Base-by-base conservation (phyloP, 92 coral and sea anemone species). In the Actinostola sp. region DNA sequence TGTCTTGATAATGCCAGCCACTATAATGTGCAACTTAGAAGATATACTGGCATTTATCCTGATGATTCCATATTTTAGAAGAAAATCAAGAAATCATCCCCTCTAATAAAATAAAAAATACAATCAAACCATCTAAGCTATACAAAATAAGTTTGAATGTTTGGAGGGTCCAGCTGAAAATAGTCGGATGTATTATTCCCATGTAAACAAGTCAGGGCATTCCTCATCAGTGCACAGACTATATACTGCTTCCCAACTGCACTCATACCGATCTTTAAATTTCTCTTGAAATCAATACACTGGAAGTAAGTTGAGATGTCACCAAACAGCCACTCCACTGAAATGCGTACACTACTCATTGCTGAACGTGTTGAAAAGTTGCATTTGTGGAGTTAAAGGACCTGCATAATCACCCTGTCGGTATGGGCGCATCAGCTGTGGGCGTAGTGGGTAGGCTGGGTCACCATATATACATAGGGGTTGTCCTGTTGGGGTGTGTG, bases 311-410 rank as follows among this genome's bases (percentile, higher is more conserved):
- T 76, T 11, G 66, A 24, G 13, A 76, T 54, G 28, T 66, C 74
- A 15, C 75, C 57, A 27, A 76, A 66, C 74, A 76, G 14, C 75
- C 82, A 76, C 36, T 56, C 69, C 43, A 78, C 76, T 8, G 75
- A 72, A n/a, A 63, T 57, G 5, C 80, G 29, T 39, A 52, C 69
- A 0, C 57, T 38, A 43, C 80, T 80, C 75, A 72, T 60, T 16
- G 71, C 72, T 16, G 29, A 2, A 9, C 8, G 77, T 54, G 29
- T 78, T 81, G 57, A 63, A 72, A 39, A 45, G 65, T 4, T 36
- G 30, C 74, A 81, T 81, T 11, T 70, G 49, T 0, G 66, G 71
- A 35, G 72, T 76, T 21, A 76, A 35, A 41, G 68, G 79, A 41
- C 79, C 70, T 27, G 69, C 64, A 6, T 73, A 75, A 52, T 51